Percentiles rank a stretch among this genome's conserved stretches.
Evolutionary conservation across 1,140 invertebrate species (phyloP).

Genomic region (Procambarus virginalis): DNA sequence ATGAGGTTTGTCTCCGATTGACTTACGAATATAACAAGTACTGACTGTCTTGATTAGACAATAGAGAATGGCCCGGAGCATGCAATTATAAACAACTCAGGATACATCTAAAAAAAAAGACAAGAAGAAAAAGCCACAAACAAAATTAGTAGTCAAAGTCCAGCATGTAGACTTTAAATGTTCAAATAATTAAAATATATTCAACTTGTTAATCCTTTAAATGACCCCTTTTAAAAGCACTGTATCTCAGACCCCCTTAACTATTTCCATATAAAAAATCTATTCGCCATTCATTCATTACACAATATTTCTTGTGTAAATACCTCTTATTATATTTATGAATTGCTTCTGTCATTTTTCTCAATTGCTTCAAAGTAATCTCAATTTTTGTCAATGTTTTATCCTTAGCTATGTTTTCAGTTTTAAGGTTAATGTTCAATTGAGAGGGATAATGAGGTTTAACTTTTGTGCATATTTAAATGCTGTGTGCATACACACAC

Average conservation of each 20-base stretch:
- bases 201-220: neutral
- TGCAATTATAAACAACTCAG: neutral
- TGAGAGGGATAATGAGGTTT: neutral
- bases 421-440: neutral
- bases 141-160: neutral
- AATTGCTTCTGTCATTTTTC: neutral
- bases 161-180: neutral
- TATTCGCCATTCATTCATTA: neutral
- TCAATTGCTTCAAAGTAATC: neutral
- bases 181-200: neutral
- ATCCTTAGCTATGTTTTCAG: neutral
- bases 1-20: too few relatives aligned
- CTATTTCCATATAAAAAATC: neutral
- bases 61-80: neutral
- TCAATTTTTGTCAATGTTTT: neutral
- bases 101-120: neutral
- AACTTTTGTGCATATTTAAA: conserved; percentile 9
- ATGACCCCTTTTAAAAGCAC: neutral
- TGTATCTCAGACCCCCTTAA: neutral
- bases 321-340: conserved; percentile 1
- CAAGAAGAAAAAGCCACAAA: too few relatives aligned
- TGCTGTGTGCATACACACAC: too few relatives aligned
- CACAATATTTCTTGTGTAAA: neutral
- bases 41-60: neutral
- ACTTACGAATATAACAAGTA: neutral